Evolutionary conservation across 2,797 vertebrate genomes (phyloP).

Genomic region (Dallia pectoralis): DNA sequence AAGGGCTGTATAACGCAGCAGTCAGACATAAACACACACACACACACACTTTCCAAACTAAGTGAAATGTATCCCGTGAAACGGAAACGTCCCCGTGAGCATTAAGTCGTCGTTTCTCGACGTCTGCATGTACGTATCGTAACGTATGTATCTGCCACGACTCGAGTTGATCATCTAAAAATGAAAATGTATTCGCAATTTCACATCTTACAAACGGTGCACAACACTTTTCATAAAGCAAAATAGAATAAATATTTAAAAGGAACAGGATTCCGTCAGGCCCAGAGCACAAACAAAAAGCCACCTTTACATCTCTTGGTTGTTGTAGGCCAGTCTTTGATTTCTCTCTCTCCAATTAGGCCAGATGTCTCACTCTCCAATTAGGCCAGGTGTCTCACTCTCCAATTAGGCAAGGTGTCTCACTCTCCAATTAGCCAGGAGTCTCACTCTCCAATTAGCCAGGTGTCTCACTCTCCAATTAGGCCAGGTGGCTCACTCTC

Average conservation of each 20-base stretch:
- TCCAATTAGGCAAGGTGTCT: slow-evolving; percentile 73
- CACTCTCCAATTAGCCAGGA: no score
- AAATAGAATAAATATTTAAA: slow-evolving; percentile 65
- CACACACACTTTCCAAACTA: slow-evolving; percentile 49
- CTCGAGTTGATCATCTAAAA: slow-evolving; percentile 57
- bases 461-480: slow-evolving; percentile 72
- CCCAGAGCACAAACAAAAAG: slow-evolving; percentile 69
- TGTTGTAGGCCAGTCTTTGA: slow-evolving; percentile 64
- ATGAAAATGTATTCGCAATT: slow-evolving; percentile 67
- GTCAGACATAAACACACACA: slow-evolving; percentile 43
- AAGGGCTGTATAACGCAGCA: slow-evolving; percentile 31
- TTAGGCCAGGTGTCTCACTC: slow-evolving; percentile 73
- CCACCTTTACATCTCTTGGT: slow-evolving; percentile 68
- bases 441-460: slow-evolving; percentile 72
- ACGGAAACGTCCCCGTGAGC: slow-evolving; percentile 57
- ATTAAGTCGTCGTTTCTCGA: slow-evolving; percentile 52
- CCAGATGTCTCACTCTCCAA: slow-evolving; percentile 71
- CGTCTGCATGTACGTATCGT: slow-evolving; percentile 72
- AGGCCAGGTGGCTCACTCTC: slow-evolving; percentile 74
- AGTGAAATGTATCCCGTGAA: slow-evolving; percentile 58
- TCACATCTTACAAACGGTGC: slow-evolving; percentile 74
- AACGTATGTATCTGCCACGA: slow-evolving; percentile 58
- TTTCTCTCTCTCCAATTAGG: slow-evolving; percentile 44
- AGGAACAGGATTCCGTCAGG: slow-evolving; percentile 53
- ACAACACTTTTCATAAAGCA: slow-evolving; percentile 62